Conservation (phyloP, 2,113 vertebrate species). For the Phylloscopus whistleri region DNA sequence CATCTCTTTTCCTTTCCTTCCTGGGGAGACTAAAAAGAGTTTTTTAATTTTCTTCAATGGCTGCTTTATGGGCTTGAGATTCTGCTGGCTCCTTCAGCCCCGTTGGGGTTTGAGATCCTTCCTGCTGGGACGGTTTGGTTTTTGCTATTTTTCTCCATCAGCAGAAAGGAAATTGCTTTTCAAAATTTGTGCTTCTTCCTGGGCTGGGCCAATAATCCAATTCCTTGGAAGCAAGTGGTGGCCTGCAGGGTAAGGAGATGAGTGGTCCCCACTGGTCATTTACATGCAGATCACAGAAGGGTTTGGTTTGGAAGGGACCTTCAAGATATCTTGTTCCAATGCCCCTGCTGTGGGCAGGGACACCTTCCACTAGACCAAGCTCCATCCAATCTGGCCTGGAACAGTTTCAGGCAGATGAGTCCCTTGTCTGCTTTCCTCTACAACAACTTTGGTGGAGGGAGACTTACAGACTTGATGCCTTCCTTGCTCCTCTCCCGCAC, state of each 20-base stretch:
- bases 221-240: neutral
- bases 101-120: rapidly evolving
- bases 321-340: neutral
- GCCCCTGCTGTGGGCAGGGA: neutral
- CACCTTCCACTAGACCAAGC: neutral
- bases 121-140: neutral
- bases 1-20: neutral
- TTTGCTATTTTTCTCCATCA: neutral
- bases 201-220: neutral
- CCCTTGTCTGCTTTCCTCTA: neutral
- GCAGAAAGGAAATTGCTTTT: neutral
- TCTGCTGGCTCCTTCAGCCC: neutral
- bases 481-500: neutral
- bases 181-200: neutral
- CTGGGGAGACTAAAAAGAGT: neutral
- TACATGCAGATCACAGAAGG: neutral
- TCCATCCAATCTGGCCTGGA: neutral
- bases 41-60: neutral
- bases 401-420: neutral
- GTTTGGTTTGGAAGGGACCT: neutral
- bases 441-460: neutral
- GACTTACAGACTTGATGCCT: rapidly evolving
- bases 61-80: neutral
- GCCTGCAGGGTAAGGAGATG: neutral
- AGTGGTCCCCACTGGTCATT: neutral